Conservation (phyloP, 2,888 invertebrate genomes). For the Pachydiplax longipennis region DNA sequence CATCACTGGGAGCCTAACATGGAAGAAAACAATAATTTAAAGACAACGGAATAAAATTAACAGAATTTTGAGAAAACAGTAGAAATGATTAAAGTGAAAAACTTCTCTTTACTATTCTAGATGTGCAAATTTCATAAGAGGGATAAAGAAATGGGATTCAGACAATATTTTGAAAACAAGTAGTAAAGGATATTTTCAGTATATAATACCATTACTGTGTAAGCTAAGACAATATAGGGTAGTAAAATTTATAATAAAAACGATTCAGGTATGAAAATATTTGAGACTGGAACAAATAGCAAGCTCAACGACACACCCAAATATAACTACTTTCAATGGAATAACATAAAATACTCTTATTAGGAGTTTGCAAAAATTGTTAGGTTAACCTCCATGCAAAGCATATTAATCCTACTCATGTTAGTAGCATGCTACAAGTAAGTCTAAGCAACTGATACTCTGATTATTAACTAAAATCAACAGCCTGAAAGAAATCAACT, state of each 20-base stretch:
- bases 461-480: not conserved
- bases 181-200: not conserved
- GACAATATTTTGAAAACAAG: not conserved
- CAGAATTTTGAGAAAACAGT: not conserved
- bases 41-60: too few species aligned
- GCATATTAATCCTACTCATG: slow-evolving; percentile 5
- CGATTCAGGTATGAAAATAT: not conserved
- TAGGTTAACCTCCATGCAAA: slow-evolving; percentile 17
- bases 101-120: not conserved
- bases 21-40: not conserved
- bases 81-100: not conserved
- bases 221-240: not conserved
- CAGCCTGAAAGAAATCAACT: slow-evolving; percentile 12
- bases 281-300: not conserved
- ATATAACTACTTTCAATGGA: not conserved
- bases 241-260: not conserved
- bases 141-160: not conserved
- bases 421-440: slow-evolving; percentile 28
- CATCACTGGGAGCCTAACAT: slow-evolving; percentile 43
- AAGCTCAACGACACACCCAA: slow-evolving; percentile 3
- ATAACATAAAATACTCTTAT: not conserved
- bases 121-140: slow-evolving; percentile 5
- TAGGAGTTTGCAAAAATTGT: not conserved
- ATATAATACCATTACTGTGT: not conserved
- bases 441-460: slow-evolving; percentile 21